Base-by-base conservation (phyloP, 2,113 vertebrate species). In the Chionis minor region DNA sequence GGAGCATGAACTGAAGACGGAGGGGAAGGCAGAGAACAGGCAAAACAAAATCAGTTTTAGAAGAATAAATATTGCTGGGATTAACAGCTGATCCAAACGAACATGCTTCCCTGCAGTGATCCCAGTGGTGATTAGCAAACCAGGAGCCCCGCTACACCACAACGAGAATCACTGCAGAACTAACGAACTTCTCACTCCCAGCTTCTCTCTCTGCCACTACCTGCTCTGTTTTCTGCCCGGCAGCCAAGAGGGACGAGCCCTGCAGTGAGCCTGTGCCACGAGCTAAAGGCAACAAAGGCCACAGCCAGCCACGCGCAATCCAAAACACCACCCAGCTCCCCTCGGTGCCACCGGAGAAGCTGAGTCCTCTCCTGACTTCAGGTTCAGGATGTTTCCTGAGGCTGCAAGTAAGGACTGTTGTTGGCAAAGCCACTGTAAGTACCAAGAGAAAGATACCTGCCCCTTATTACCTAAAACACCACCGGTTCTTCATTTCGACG, bases 21-120 rank as follows among this genome's bases (percentile, higher is more conserved):
- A 67, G n/a, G 63, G 55, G 40, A 95, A 90, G 52, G 91, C 91
- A 93, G 89, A 94, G 69, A 86, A 91, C 49, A 79, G 69, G 88
- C 56, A 84, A 87, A 92, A 70, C 9, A 77, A 67, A 86, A 83
- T 59, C 3, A 14, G 67, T 88, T 73, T 83, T 28, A 63, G 83
- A 42, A 81, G 69, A 94, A 88, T 51, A 88, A 96, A 92, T 81
- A 81, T 59, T 85, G 83, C 73, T 81, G 14, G 69, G 88, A 69
- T 61, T 73, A 80, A 73, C 75, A 81, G 84, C 81, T 75, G 91
- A 87, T 63, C 59, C 3, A 8, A 95, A 92, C 2, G 6, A 73
- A 70, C 65, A 8, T 0, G 2, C 15, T 77, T 80, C 79, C 82
- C 94, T 45, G 66, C 78, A 79, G 66, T 47, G 87, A 79, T 82